Evolutionary conservation across 2,113 vertebrate species (phyloP).

Genomic region (Odocoileus virginianus): DNA sequence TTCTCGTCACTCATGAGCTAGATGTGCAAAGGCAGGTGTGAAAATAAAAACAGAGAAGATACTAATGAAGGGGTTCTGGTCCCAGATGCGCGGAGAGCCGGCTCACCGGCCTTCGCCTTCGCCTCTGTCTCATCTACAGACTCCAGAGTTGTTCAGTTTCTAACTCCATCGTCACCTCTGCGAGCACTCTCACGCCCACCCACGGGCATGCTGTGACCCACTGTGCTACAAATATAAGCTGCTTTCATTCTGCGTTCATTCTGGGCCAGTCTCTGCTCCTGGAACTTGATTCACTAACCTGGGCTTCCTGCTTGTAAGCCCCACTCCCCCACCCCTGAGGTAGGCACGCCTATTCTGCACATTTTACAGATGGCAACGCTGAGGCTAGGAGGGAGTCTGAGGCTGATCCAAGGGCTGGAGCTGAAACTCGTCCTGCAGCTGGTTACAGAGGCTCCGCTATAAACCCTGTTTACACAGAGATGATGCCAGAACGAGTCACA

Average conservation of each 20-base stretch:
- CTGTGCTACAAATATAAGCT: fast-evolving
- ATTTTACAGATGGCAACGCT: fast-evolving
- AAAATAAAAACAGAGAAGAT: fast-evolving
- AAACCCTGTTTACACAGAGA: fast-evolving
- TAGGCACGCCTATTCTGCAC: fast-evolving
- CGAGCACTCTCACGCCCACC: fast-evolving
- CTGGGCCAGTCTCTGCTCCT: fast-evolving
- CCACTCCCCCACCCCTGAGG: fast-evolving
- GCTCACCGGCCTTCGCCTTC: background rate
- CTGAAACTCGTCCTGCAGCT: fast-evolving
- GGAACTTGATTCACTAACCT: fast-evolving
- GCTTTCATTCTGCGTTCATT: fast-evolving
- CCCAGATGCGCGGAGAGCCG: fast-evolving
- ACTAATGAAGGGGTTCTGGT: fast-evolving
- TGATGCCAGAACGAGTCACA: background rate
- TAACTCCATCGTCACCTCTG: fast-evolving
- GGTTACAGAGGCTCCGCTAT: background rate
- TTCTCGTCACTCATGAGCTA: fast-evolving
- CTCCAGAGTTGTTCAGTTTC: fast-evolving
- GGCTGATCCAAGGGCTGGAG: fast-evolving
- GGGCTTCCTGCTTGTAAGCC: fast-evolving
- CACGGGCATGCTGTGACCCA: fast-evolving
- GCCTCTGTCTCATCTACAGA: fast-evolving
- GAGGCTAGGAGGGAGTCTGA: too few species aligned
- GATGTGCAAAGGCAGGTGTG: background rate